Evolutionary conservation across 2,888 invertebrate species (phyloP).

Genomic region (Agriotes lineatus): DNA sequence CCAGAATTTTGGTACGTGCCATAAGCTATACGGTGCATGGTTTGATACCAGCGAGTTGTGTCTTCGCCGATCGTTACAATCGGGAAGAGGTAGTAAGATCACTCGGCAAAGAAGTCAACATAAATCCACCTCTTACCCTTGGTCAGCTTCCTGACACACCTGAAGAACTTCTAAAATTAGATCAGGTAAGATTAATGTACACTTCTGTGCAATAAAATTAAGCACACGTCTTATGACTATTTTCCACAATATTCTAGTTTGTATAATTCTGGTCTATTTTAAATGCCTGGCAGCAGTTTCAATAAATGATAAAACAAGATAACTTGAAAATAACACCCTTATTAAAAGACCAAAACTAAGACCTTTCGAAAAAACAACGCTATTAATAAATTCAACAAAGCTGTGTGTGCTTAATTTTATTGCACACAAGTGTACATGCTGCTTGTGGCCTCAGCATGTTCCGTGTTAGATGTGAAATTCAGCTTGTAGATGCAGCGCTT

Average conservation of each 20-base stretch:
- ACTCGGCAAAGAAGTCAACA: conserved; percentile 93
- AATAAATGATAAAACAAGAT: no score
- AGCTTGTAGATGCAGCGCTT: conserved; percentile 5
- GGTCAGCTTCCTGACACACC: conserved; percentile 95
- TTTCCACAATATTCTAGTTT: no score
- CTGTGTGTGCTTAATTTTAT: no score
- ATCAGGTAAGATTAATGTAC: conserved; percentile 76
- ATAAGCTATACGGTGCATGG: conserved; percentile 96
- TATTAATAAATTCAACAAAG: no score
- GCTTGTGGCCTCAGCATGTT: background rate
- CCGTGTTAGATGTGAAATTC: background rate
- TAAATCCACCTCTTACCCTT: conserved; percentile 90
- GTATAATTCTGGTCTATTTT: no score
- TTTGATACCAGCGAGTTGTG: conserved; percentile 92
- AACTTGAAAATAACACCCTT: no score
- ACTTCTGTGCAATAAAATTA: no score
- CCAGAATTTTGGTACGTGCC: conserved; percentile 89
- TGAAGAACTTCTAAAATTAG: conserved; percentile 91
- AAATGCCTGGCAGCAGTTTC: no score
- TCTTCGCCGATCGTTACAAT: conserved; percentile 95
- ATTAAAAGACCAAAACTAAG: no score
- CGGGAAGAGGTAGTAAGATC: conserved; percentile 94
- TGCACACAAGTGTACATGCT: no score
- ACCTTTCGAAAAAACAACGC: no score
- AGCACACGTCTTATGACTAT: no score